Conservation (phyloP, 2,113 vertebrate species). For the Riparia riparia region DNA sequence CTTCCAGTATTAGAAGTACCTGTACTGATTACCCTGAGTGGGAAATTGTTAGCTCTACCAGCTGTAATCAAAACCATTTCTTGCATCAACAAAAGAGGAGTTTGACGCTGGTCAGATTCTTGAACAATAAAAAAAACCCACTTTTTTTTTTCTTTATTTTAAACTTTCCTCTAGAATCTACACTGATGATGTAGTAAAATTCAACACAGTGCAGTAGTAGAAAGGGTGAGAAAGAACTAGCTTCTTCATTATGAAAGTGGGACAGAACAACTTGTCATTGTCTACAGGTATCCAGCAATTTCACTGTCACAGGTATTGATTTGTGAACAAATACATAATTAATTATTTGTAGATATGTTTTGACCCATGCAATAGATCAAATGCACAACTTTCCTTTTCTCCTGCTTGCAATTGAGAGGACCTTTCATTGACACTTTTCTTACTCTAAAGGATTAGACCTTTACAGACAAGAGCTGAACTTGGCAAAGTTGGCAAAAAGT, state of each 20-base stretch:
- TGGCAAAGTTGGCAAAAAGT: background rate
- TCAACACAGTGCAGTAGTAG: background rate
- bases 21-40: rapidly evolving
- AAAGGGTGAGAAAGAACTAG: background rate
- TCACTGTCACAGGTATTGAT: background rate
- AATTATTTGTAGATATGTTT: background rate
- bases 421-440: background rate
- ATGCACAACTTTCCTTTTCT: background rate
- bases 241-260: background rate
- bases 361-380: background rate
- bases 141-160: background rate
- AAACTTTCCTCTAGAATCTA: background rate
- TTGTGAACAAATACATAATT: background rate
- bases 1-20: background rate
- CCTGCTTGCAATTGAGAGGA: background rate
- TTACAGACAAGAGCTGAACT: background rate
- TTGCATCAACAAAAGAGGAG: background rate
- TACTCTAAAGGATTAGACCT: background rate
- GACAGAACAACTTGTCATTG: background rate
- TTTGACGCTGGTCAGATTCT: background rate
- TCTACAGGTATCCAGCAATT: background rate
- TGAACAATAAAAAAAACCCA: background rate
- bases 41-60: background rate
- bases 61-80: background rate
- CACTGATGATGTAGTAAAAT: background rate